Evolutionary conservation across 2,888 invertebrate species (phyloP), one percentile per base, ranked within the genome.

Genomic region (Pardosa pseudoannulata): DNA sequence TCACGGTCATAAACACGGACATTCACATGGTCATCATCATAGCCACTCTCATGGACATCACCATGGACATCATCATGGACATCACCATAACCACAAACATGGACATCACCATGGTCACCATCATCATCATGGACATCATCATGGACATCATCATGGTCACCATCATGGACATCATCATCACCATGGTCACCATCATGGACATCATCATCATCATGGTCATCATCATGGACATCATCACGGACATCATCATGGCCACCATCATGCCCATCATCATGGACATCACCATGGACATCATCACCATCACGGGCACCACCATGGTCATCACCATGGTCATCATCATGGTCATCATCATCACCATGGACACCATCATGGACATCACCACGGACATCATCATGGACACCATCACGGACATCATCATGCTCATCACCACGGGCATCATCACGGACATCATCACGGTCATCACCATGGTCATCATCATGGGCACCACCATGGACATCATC

Each of bases 401-500:
- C 41, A 67, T 9, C 81, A 81, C 31, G 67, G 62, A 0, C 81
- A 81, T 28, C 74, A 62, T 19, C 79, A 79, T 46, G 65, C 46
- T 0, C 82, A 82, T 41, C 68, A 75, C 16, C 82, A 83, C 16
- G 76, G 65, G 16, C 83, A 83, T 29, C 76, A 62, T 7, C 83
- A 83, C 6, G 50, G 62, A 9, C 81, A 80, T 64, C 41, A 41
- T 23, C 83, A 83, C 16, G 64, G 32, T 1, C 83, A 83, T 31
- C 64, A 65, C 1, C 83, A 83, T 36, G 64, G 65, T 0, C 83
- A 83, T 23, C 78, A 72, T 19, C 83, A 86, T 70, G 79, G 79
- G 0, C 80, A 86, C 2, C 74, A 79, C 0, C 86, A 86, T n/a
- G 74, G 46, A 0, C 86, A 86, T 27, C 79, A 79, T 32, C 86